Evolutionary conservation across 2,797 vertebrate genomes (phyloP).

Genomic region (Fistularia tabacaria): DNA sequence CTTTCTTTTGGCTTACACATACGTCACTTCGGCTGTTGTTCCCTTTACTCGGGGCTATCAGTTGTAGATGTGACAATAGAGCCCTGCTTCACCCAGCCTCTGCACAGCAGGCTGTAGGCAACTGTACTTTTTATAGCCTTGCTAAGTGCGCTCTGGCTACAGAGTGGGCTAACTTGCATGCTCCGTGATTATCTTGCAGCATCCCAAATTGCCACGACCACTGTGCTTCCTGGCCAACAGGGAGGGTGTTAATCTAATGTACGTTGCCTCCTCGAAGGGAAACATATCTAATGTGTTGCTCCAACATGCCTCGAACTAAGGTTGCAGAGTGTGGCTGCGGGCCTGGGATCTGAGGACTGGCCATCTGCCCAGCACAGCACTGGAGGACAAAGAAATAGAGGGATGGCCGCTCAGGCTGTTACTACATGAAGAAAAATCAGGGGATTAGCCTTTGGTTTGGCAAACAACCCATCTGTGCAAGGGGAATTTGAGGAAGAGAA

Average conservation of each 20-base stretch:
- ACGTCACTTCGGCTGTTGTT: slow-evolving; percentile 22
- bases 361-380: slow-evolving; percentile 47
- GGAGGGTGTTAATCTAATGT: slow-evolving; percentile 57
- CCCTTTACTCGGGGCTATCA: slow-evolving; percentile 32
- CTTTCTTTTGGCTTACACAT: slow-evolving; percentile 20
- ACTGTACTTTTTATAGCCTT: slow-evolving; percentile 64
- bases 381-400: slow-evolving; percentile 42
- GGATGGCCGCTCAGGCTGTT: slow-evolving; percentile 39
- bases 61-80: slow-evolving; percentile 46
- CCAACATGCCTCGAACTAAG: slow-evolving; percentile 41
- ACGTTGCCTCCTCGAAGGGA: slow-evolving; percentile 39
- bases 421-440: slow-evolving; percentile 54
- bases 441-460: slow-evolving; percentile 62
- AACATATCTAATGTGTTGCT: slow-evolving; percentile 42
- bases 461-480: slow-evolving; percentile 43
- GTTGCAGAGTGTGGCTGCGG: slow-evolving; percentile 43
- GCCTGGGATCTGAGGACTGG: slow-evolving; percentile 49
- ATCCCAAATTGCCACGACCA: slow-evolving; percentile 39
- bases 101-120: slow-evolving; percentile 43
- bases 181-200: slow-evolving; percentile 29
- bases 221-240: slow-evolving; percentile 27
- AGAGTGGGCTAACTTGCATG: slow-evolving; percentile 27
- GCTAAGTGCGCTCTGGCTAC: slow-evolving; percentile 47
- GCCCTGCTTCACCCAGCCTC: slow-evolving; percentile 45
- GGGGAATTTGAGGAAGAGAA: slow-evolving; percentile 42